Evolutionary conservation across 2,888 invertebrate species (phyloP).

Genomic region (Cabera pusaria): DNA sequence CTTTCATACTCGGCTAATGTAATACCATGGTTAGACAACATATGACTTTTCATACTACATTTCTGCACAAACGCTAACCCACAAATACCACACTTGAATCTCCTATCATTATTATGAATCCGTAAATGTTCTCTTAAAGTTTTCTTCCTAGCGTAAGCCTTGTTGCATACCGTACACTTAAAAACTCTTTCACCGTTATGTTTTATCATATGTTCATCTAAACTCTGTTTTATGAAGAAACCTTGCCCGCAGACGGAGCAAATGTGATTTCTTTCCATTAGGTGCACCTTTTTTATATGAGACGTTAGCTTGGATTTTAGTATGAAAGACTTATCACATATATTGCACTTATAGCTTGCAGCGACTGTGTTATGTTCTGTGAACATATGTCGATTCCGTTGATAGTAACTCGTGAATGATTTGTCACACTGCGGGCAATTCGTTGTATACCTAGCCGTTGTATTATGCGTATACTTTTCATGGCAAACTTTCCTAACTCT

Average conservation of each 20-base stretch:
- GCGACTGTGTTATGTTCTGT: slow-evolving; percentile 60
- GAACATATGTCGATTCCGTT: slow-evolving; percentile 67
- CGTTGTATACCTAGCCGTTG: slow-evolving; percentile 58
- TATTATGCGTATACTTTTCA: slow-evolving; percentile 69
- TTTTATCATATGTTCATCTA: slow-evolving; percentile 72
- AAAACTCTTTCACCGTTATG: slow-evolving; percentile 68
- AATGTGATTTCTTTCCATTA: slow-evolving; percentile 70
- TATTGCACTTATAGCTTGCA: slow-evolving; percentile 67
- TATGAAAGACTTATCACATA: slow-evolving; percentile 68
- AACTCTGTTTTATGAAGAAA: slow-evolving; percentile 66
- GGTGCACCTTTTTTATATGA: slow-evolving; percentile 70
- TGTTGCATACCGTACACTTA: slow-evolving; percentile 62
- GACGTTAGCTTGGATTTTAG: slow-evolving; percentile 66
- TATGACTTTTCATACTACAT: slow-evolving; percentile 69
- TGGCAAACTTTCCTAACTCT: slow-evolving; percentile 59
- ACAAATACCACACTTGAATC: slow-evolving; percentile 69
- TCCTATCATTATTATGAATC: slow-evolving; percentile 71
- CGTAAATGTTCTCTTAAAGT: slow-evolving; percentile 70
- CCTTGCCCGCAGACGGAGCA: slow-evolving; percentile 69
- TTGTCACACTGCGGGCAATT: slow-evolving; percentile 66
- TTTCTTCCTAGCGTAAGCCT: slow-evolving; percentile 70
- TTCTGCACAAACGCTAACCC: slow-evolving; percentile 67
- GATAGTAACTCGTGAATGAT: slow-evolving; percentile 67
- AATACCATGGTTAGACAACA: slow-evolving; percentile 68
- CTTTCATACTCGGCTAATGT: slow-evolving; percentile 60